Conservation (phyloP, 2,113 vertebrate species). For the Eurystomus gularis region DNA sequence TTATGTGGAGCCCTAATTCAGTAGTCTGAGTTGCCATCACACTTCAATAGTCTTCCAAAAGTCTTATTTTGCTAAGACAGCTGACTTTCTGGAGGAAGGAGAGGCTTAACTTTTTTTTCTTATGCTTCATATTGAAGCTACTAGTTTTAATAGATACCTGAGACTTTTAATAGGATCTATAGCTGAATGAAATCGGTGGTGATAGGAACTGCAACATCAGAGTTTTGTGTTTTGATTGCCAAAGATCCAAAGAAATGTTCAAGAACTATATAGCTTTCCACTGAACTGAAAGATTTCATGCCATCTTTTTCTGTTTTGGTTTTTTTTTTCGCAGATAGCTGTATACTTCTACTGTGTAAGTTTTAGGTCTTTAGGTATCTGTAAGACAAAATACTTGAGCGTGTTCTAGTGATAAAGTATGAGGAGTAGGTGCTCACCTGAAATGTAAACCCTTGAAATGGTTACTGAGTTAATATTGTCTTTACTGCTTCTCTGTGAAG, state of each 20-base stretch:
- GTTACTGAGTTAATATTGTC: not conserved
- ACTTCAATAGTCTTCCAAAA: not conserved
- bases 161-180: not conserved
- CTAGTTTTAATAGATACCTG: not conserved
- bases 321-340: not conserved
- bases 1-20: not conserved
- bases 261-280: not conserved
- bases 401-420: not conserved
- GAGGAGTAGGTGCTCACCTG: not conserved
- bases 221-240: not conserved
- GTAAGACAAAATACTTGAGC: not conserved
- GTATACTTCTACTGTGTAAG: not conserved
- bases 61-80: not conserved
- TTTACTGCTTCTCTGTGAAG: not conserved
- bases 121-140: not conserved
- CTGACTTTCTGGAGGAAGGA: accelerated
- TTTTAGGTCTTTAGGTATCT: not conserved
- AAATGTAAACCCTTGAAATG: not conserved
- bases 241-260: too few relatives aligned
- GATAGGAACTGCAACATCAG: not conserved
- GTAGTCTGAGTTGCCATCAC: not conserved
- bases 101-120: not conserved
- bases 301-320: not conserved
- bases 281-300: not conserved
- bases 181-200: not conserved